A percentile compares a stretch with the other conserved stretches of the same genome.
Evolutionary conservation across 2,797 vertebrate species (phyloP).

Genomic region (Lagodon rhomboides): DNA sequence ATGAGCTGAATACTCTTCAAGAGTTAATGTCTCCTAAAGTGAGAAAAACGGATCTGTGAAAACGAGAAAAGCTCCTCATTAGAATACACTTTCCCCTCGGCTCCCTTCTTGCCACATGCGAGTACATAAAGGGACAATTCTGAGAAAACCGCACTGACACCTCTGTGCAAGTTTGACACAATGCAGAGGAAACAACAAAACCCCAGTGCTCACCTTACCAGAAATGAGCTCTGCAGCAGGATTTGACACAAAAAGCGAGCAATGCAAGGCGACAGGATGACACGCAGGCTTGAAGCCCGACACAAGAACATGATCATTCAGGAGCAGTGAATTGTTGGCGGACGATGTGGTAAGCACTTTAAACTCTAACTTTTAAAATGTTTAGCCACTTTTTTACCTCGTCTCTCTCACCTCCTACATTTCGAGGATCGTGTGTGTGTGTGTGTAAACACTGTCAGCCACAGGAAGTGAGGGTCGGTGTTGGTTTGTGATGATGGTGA

Average conservation of each 20-base stretch:
- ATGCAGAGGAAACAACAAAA: constrained; percentile 63
- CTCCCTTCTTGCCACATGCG: constrained; percentile 2
- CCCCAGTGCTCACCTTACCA: constrained; percentile 59
- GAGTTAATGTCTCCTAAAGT: background rate
- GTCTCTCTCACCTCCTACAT: constrained; percentile 4
- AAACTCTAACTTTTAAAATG: constrained; percentile 8
- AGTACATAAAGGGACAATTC: constrained; percentile 53
- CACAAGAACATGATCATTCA: constrained; percentile 26
- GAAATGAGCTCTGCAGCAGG: constrained; percentile 62
- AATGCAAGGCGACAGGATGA: constrained; percentile 46
- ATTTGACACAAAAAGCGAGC: constrained; percentile 61
- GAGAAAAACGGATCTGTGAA: background rate
- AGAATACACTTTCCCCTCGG: constrained; percentile 22
- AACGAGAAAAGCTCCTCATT: constrained; percentile 21
- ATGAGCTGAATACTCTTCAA: background rate
- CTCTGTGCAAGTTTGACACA: constrained; percentile 35
- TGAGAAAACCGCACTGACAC: constrained; percentile 73
- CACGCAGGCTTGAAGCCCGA: constrained; percentile 15
- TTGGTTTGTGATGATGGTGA: constrained; percentile 1
- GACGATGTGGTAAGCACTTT: constrained; percentile 50
- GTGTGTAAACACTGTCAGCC: constrained; percentile 29
- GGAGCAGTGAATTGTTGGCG: constrained; percentile 39
- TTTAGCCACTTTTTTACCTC: constrained; percentile 4
- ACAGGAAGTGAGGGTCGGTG: constrained; percentile 76
- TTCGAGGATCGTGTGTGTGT: background rate